These are phyloP conservation scores for Microplitis deprimator DNA, from an alignment of 2,888 invertebrate genomes.

Conservation along the genomic window DNA sequence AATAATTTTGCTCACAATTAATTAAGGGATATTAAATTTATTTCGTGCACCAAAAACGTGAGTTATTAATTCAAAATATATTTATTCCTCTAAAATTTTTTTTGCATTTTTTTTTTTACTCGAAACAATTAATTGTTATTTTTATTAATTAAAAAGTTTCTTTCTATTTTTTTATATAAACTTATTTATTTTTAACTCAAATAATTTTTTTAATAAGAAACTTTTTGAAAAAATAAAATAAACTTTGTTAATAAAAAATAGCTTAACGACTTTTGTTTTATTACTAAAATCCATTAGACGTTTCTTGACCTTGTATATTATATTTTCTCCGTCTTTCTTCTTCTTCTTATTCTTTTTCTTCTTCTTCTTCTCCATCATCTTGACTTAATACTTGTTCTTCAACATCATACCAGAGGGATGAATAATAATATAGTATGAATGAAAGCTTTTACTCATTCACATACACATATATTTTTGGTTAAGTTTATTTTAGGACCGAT, in stretches of 20 bases:
- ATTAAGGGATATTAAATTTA: background rate
- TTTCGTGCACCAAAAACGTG: background rate
- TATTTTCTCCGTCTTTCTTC: background rate
- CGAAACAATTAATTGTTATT: no score
- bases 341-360: background rate
- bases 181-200: no score
- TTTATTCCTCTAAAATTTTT: no score
- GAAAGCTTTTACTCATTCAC: background rate
- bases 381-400: constrained; percentile 10
- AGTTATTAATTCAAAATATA: background rate
- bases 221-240: background rate
- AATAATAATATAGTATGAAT: constrained; percentile 39
- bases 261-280: constrained; percentile 5
- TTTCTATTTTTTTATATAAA: no score
- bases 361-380: background rate
- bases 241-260: background rate
- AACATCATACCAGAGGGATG: constrained; percentile 11
- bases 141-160: no score
- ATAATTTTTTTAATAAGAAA: no score
- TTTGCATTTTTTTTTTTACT: no score
- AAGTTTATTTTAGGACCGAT: constrained; percentile 40
- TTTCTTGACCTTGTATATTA: constrained; percentile 21
- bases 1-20: background rate
- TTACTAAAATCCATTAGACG: constrained; percentile 11
- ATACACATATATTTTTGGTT: constrained; percentile 2